Evolutionary conservation across 2,113 vertebrate genomes (phyloP).

Genomic region (Verasper variegatus): DNA sequence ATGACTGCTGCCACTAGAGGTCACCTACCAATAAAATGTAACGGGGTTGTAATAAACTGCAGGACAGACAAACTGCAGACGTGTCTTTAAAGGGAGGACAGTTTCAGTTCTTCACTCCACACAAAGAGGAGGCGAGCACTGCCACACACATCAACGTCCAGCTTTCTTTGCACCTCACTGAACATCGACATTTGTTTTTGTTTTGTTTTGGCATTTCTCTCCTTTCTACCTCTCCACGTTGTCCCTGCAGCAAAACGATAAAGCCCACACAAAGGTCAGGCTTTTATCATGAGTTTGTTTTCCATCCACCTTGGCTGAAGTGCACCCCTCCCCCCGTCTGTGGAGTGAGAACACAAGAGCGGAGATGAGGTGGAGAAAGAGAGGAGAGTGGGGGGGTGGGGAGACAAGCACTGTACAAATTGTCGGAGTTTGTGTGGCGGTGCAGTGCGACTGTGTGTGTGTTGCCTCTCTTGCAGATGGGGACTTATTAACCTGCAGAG

Average conservation of each 20-base stretch:
- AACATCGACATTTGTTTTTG: constrained; percentile 43
- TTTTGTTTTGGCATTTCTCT: constrained; percentile 60
- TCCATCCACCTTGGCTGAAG: constrained; percentile 45
- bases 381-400: not conserved
- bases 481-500: constrained; percentile 45
- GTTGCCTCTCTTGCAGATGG: constrained; percentile 33
- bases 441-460: not conserved
- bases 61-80: not conserved
- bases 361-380: constrained; percentile 9
- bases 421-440: constrained; percentile 14
- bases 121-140: constrained; percentile 1
- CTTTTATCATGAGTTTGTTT: constrained; percentile 64
- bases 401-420: constrained; percentile 1
- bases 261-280: constrained; percentile 65
- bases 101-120: not conserved
- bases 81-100: too few relatives aligned
- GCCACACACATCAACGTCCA: constrained; percentile 30
- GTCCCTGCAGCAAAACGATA: constrained; percentile 62
- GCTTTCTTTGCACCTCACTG: constrained; percentile 40
- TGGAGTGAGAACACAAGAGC: constrained; percentile 19
- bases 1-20: not conserved
- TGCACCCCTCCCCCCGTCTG: constrained; percentile 3
- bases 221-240: constrained; percentile 26
- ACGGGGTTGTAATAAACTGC: not conserved
- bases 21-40: not conserved